phyloP scores from a whole-genome alignment of 2,888 invertebrate species.

The Caenorhabditis uteleia region DNA sequence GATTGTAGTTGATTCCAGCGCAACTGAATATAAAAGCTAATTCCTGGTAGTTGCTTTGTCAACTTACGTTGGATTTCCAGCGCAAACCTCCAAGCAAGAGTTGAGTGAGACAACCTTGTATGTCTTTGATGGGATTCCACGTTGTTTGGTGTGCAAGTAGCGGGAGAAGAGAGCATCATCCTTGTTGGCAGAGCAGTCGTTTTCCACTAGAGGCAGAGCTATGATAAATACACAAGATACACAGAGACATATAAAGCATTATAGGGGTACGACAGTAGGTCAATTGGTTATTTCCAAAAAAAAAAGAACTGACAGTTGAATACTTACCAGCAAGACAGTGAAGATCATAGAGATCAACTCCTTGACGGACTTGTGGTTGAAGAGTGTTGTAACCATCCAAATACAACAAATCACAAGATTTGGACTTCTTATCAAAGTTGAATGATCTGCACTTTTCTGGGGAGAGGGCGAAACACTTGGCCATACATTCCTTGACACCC shows the following conservation, averaged over 20 bases:
- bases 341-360: constrained; percentile 66
- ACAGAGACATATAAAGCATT: constrained; percentile 5
- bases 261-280: constrained; percentile 3
- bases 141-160: constrained; percentile 64
- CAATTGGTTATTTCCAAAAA: constrained; percentile 4
- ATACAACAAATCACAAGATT: constrained; percentile 65
- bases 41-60: background rate
- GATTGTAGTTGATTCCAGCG: constrained; percentile 69
- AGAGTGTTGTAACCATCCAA: constrained; percentile 66
- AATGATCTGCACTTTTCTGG: constrained; percentile 69
- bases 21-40: constrained; percentile 46
- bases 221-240: constrained; percentile 23
- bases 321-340: constrained; percentile 64
- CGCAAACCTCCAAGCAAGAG: constrained; percentile 65
- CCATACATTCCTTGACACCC: constrained; percentile 58
- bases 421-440: constrained; percentile 66
- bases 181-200: constrained; percentile 58
- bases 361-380: constrained; percentile 60
- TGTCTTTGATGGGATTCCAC: constrained; percentile 61
- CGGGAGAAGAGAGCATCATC: constrained; percentile 66
- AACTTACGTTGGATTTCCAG: constrained; percentile 55
- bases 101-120: constrained; percentile 62
- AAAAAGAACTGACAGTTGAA: background rate
- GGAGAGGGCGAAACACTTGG: constrained; percentile 49
- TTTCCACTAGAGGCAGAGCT: constrained; percentile 56